Percentiles rank a stretch among this genome's conserved stretches.
These are phyloP conservation scores for Aphodius sticticus DNA, from an alignment of 2,888 invertebrate species.

Conservation along the genomic window DNA sequence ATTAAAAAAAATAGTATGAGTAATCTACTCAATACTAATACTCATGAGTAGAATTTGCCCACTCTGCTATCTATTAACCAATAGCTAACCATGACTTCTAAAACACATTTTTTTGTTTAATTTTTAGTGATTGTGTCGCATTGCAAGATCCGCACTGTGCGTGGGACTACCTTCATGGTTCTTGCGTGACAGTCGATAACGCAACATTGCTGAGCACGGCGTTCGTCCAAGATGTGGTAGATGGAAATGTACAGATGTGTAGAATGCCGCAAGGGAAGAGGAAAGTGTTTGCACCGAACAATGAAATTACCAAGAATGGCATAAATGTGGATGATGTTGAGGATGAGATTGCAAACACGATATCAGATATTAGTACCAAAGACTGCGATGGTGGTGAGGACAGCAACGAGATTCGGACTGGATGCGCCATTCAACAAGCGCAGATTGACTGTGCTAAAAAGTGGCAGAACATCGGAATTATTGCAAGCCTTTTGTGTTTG, in stretches of 20 bases:
- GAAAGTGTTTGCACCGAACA: constrained; percentile 36
- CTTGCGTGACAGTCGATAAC: constrained; percentile 65
- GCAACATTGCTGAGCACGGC: constrained; percentile 52
- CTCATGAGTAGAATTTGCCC: too few relatives aligned
- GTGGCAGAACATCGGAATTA: constrained; percentile 80
- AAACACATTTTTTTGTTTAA: constrained; percentile 27
- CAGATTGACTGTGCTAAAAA: constrained; percentile 77
- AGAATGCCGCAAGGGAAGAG: constrained; percentile 52
- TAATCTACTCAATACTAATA: too few relatives aligned
- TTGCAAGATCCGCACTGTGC: constrained; percentile 98
- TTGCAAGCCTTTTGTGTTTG: constrained; percentile 81
- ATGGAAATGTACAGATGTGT: constrained; percentile 71
- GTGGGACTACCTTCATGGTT: constrained; percentile 77
- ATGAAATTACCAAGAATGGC: constrained; percentile 28
- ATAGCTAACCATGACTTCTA: not conserved
- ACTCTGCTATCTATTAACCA: too few relatives aligned
- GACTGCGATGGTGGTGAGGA: constrained; percentile 54
- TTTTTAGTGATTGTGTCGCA: constrained; percentile 79
- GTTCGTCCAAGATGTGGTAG: constrained; percentile 75
- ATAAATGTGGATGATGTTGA: constrained; percentile 40
- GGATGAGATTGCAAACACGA: constrained; percentile 39
- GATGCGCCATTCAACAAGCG: constrained; percentile 60
- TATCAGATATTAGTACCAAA: constrained; percentile 39
- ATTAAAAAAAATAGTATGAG: too few relatives aligned
- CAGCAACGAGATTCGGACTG: constrained; percentile 45